phyloP scores from a whole-genome alignment of 2,888 invertebrate species.

The Drosophila multiciliata region DNA sequence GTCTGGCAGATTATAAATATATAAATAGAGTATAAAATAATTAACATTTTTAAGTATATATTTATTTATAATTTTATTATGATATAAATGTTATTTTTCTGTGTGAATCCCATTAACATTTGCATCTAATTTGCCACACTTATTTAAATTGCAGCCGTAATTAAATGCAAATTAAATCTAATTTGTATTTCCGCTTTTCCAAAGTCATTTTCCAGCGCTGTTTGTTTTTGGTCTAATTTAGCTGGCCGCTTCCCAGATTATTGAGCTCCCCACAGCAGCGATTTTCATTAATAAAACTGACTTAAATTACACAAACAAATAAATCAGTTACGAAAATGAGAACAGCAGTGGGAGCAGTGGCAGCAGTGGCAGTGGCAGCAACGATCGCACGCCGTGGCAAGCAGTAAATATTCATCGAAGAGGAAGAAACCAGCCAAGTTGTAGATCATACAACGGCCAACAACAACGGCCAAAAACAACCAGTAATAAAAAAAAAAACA shows the following conservation, averaged over 20 bases:
- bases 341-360: not conserved
- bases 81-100: not conserved
- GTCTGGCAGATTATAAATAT: too few relatives aligned
- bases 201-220: slow-evolving; percentile 20
- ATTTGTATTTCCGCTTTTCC: slow-evolving; percentile 7
- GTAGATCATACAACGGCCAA: slow-evolving; percentile 39
- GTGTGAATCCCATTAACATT: not conserved
- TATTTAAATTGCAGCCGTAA: not conserved
- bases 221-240: slow-evolving; percentile 25
- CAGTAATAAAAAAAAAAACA: slow-evolving; percentile 4
- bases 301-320: slow-evolving; percentile 69
- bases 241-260: slow-evolving; percentile 38
- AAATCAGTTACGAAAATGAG: slow-evolving; percentile 64
- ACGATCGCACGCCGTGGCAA: slow-evolving; percentile 29
- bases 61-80: not conserved
- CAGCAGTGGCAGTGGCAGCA: slow-evolving; percentile 1
- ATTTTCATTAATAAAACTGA: slow-evolving; percentile 82
- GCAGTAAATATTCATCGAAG: slow-evolving; percentile 41
- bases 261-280: slow-evolving; percentile 29
- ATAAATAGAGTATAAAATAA: not conserved
- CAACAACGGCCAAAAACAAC: slow-evolving; percentile 20
- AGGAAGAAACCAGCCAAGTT: slow-evolving; percentile 56
- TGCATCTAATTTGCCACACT: not conserved
- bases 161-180: slow-evolving; percentile 3
- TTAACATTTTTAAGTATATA: not conserved